Percentiles rank a stretch among this genome's conserved stretches.
These are phyloP conservation scores for Enteromius trimaculatus DNA, from an alignment of 2,797 vertebrate species.

Conservation along the genomic window DNA sequence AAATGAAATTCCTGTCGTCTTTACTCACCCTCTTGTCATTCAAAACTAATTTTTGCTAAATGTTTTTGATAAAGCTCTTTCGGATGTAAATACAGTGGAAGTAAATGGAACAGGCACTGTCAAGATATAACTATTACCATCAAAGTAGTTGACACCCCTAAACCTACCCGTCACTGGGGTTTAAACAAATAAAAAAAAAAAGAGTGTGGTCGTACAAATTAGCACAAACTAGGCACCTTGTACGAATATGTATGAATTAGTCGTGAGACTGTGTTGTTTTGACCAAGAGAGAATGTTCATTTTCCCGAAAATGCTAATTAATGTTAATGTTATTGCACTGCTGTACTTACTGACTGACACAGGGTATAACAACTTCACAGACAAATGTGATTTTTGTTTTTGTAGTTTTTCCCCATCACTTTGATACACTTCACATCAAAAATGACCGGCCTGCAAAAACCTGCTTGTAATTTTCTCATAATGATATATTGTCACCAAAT, in stretches of 20 bases:
- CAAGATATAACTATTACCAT: background rate
- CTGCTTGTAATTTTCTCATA: background rate
- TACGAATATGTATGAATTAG: too few species aligned
- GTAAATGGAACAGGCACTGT: background rate
- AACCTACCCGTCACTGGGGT: too few species aligned
- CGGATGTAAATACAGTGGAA: background rate
- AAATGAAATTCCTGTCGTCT: background rate
- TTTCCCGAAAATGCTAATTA: background rate
- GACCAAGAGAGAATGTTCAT: background rate
- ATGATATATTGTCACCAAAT: too few species aligned
- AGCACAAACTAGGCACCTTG: too few species aligned
- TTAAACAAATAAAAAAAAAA: too few species aligned
- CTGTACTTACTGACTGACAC: too few species aligned
- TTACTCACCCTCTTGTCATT: background rate
- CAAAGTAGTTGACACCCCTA: background rate
- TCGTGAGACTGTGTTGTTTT: background rate
- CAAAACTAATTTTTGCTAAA: background rate
- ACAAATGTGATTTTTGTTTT: background rate
- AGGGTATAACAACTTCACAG: too few species aligned
- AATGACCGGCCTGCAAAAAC: background rate
- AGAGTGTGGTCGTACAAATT: too few species aligned
- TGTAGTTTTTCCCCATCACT: too few species aligned
- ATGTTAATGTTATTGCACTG: background rate
- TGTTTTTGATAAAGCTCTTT: background rate
- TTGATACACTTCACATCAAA: background rate